Percentiles rank a stretch among this genome's conserved stretches.
These are phyloP conservation scores for Epinephelus awoara DNA, from an alignment of 2,797 vertebrate genomes.

Conservation along the genomic window DNA sequence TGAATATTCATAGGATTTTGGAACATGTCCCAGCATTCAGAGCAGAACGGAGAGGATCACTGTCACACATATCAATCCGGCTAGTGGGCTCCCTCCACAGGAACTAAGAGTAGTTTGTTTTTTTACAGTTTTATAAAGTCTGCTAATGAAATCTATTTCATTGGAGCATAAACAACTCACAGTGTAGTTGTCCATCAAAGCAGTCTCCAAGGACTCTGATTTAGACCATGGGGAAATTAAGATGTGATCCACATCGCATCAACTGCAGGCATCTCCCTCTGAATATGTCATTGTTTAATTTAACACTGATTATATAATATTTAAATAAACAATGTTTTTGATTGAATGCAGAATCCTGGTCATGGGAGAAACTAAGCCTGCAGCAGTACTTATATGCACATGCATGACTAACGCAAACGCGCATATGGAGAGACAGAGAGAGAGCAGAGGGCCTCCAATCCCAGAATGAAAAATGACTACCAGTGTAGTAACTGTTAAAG, in stretches of 20 bases:
- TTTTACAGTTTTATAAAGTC: conserved; percentile 44
- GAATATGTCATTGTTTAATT: conserved; percentile 50
- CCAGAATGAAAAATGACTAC: conserved; percentile 15
- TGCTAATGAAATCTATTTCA: conserved; percentile 67
- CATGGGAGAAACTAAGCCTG: conserved; percentile 8
- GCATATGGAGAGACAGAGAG: not conserved
- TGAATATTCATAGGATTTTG: conserved; percentile 66
- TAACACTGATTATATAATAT: conserved; percentile 37
- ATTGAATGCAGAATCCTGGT: conserved; percentile 26
- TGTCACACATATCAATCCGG: conserved; percentile 47
- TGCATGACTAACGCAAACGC: conserved; percentile 4
- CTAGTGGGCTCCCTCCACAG: conserved; percentile 27
- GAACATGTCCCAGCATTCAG: conserved; percentile 43
- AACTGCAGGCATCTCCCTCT: conserved; percentile 24
- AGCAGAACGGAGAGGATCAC: conserved; percentile 27
- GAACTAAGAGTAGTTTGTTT: conserved; percentile 18
- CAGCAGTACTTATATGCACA: not conserved
- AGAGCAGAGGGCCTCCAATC: not conserved
- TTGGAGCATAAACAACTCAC: conserved; percentile 57
- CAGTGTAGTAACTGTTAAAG: not conserved
- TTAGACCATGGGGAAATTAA: conserved; percentile 73
- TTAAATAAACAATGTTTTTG: conserved; percentile 14
- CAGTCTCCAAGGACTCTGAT: conserved; percentile 46
- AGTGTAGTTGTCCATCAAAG: conserved; percentile 62
- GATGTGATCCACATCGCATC: conserved; percentile 53